Evolutionary conservation across 2,113 vertebrate species (phyloP).

Genomic region (Catagonus wagneri): DNA sequence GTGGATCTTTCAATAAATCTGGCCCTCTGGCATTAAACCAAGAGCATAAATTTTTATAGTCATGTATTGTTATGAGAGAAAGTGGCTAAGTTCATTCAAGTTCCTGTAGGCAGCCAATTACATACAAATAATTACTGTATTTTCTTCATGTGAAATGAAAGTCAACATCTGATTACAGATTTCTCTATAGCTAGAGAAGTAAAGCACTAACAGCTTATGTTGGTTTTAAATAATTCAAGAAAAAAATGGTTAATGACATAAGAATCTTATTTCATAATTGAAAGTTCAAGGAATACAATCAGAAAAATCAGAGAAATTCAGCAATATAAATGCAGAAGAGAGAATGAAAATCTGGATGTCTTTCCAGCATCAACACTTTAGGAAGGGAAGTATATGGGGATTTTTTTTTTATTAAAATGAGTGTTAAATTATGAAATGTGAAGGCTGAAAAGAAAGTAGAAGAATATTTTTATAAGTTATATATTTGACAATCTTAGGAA

Average conservation of each 20-base stretch:
- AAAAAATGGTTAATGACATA: neutral
- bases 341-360: neutral
- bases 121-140: neutral
- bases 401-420: slow-evolving; percentile 1
- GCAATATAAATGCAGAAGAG: neutral
- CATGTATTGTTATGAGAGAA: neutral
- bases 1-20: neutral
- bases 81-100: neutral
- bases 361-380: neutral
- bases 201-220: neutral
- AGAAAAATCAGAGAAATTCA: neutral
- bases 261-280: neutral
- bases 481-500: slow-evolving; percentile 12
- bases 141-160: neutral
- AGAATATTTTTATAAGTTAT: neutral
- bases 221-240: slow-evolving; percentile 35
- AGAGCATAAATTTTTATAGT: neutral
- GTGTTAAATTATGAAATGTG: slow-evolving; percentile 44
- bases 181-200: neutral
- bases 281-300: neutral
- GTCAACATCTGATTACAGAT: neutral
- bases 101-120: neutral
- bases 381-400: neutral
- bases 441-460: neutral
- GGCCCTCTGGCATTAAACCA: neutral